phyloP scores from a whole-genome alignment of 2,113 vertebrate species.

The Pollimyrus isidori region DNA sequence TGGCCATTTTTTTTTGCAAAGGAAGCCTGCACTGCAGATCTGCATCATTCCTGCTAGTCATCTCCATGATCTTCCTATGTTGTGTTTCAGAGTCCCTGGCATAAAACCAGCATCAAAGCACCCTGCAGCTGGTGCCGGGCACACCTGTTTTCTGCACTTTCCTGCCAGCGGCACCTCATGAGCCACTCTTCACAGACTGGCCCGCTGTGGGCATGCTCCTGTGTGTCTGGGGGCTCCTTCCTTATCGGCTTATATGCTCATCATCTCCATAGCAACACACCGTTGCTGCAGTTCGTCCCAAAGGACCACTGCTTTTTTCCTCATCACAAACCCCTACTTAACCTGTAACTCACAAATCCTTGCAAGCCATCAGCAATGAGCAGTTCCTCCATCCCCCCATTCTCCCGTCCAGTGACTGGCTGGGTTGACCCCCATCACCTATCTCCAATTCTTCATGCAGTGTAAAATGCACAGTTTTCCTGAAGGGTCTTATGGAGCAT shows the following conservation, averaged over 20 bases:
- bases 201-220: not conserved
- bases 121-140: conserved; percentile 33
- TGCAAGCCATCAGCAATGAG: not conserved
- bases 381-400: not conserved
- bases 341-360: not conserved
- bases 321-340: conserved; percentile 15
- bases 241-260: not conserved
- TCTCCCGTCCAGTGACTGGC: not conserved
- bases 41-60: not conserved
- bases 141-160: conserved; percentile 18
- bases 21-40: not conserved
- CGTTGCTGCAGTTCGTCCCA: not conserved
- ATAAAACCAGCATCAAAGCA: conserved; percentile 55
- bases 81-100: conserved; percentile 48
- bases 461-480: not conserved
- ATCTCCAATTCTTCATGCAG: not conserved
- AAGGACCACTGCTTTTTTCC: conserved; percentile 25
- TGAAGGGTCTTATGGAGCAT: not conserved
- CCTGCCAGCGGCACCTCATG: not conserved
- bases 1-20: not conserved
- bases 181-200: not conserved
- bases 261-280: not conserved
- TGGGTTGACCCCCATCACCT: not conserved
- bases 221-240: not conserved
- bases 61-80: conserved; percentile 46